Evolutionary conservation across 2,888 invertebrate genomes (phyloP).

Genomic region (Microctonus hyperodae): DNA sequence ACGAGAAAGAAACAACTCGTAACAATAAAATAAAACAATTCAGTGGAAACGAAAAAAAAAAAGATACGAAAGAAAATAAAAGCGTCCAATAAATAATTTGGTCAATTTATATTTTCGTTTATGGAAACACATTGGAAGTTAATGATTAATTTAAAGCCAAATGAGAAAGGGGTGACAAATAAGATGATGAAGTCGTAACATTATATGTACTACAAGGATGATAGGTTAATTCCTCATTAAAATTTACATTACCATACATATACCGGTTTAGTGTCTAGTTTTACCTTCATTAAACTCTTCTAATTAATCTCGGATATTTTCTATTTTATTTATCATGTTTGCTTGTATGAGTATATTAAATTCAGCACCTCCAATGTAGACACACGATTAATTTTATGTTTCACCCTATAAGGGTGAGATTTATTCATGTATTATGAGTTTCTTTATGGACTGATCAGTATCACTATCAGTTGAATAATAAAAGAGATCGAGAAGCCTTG

Average conservation of each 20-base stretch:
- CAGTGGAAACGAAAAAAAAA: no score
- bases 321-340: not conserved
- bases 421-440: not conserved
- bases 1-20: no score
- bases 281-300: not conserved
- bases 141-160: no score
- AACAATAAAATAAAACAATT: no score
- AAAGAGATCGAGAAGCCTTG: slow-evolving; percentile 16
- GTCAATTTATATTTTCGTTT: no score
- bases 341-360: not conserved
- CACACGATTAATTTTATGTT: not conserved
- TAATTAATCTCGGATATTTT: not conserved
- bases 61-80: no score
- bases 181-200: no score
- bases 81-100: no score
- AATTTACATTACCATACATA: not conserved
- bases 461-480: slow-evolving; percentile 19
- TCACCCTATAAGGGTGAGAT: not conserved
- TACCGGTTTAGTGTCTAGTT: not conserved
- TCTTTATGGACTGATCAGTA: slow-evolving; percentile 10
- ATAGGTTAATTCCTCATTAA: not conserved
- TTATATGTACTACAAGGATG: not conserved
- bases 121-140: no score
- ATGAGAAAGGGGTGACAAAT: no score
- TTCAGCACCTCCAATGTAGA: not conserved